Conservation (phyloP, 1,140 invertebrate genomes). For the Drosophila tani region DNA sequence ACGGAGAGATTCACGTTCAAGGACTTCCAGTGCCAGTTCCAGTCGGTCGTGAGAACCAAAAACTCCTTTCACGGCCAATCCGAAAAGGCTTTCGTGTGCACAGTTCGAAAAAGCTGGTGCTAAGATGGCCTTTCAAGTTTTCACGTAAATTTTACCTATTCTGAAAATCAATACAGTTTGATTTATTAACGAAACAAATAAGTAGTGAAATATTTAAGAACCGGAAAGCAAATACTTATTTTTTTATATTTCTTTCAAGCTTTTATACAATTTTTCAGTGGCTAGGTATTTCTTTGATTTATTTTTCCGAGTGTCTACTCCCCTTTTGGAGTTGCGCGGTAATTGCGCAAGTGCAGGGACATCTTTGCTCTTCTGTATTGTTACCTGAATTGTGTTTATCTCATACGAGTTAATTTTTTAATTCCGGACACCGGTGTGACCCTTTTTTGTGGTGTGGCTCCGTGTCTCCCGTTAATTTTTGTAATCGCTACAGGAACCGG, state of each 20-base stretch:
- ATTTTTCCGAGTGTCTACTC: constrained; percentile 41
- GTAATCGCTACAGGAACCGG: constrained; percentile 64
- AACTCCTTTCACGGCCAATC: constrained; percentile 74
- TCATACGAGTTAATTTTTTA: constrained; percentile 25
- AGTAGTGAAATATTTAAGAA: background rate
- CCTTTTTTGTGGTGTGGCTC: constrained; percentile 54
- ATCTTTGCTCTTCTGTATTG: constrained; percentile 32
- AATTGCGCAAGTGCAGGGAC: constrained; percentile 81
- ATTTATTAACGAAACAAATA: background rate
- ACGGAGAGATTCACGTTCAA: constrained; percentile 44
- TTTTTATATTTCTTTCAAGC: too few species aligned
- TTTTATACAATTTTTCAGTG: too few species aligned
- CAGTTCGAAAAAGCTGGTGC: constrained; percentile 2
- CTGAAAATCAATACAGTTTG: background rate
- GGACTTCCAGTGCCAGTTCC: constrained; percentile 72
- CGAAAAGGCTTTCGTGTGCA: constrained; percentile 50
- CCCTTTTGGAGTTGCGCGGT: constrained; percentile 74
- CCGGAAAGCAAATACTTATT: too few species aligned
- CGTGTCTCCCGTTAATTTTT: constrained; percentile 11
- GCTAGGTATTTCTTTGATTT: too few species aligned
- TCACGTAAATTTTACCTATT: too few species aligned
- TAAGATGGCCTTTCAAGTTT: too few species aligned
- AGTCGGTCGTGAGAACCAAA: constrained; percentile 56
- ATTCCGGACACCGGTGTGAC: constrained; percentile 12
- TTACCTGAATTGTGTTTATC: constrained; percentile 30